Conservation (phyloP, 2,113 vertebrate species). For the Oxyura jamaicensis region DNA sequence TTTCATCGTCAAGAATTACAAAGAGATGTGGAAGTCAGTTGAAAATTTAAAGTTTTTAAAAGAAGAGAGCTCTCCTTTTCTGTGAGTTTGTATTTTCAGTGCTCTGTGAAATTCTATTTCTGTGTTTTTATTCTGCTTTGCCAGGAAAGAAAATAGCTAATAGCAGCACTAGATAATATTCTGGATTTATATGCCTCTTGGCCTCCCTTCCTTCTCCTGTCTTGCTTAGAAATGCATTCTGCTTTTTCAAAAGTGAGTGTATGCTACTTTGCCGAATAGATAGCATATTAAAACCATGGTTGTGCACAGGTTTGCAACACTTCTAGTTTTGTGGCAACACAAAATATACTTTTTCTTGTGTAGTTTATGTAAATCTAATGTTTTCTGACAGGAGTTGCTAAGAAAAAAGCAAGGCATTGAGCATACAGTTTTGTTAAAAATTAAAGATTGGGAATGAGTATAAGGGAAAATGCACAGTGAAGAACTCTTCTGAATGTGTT, state of each 20-base stretch:
- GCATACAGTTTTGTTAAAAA: neutral
- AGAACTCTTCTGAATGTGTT: neutral
- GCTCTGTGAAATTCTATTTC: neutral
- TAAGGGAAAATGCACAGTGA: neutral
- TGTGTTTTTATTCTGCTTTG: neutral
- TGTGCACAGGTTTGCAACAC: neutral
- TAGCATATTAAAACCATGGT: neutral
- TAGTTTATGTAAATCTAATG: neutral
- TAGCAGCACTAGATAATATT: neutral
- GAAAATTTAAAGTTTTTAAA: neutral
- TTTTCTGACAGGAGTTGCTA: neutral
- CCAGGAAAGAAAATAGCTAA: neutral
- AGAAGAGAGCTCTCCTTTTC: neutral
- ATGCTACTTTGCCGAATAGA: neutral
- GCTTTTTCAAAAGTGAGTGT: neutral
- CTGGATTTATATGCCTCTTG: neutral
- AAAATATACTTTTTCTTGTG: neutral
- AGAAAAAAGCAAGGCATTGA: neutral
- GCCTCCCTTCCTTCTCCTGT: neutral
- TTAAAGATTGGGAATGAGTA: neutral
- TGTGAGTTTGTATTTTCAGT: neutral
- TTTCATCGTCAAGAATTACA: neutral
- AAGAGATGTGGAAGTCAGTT: neutral
- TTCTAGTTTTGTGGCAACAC: neutral
- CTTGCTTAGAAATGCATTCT: neutral